A percentile compares a stretch with the other conserved stretches of the same genome.
Evolutionary conservation across 2,797 vertebrate species (phyloP).

Genomic region (Steatocranus sp.): DNA sequence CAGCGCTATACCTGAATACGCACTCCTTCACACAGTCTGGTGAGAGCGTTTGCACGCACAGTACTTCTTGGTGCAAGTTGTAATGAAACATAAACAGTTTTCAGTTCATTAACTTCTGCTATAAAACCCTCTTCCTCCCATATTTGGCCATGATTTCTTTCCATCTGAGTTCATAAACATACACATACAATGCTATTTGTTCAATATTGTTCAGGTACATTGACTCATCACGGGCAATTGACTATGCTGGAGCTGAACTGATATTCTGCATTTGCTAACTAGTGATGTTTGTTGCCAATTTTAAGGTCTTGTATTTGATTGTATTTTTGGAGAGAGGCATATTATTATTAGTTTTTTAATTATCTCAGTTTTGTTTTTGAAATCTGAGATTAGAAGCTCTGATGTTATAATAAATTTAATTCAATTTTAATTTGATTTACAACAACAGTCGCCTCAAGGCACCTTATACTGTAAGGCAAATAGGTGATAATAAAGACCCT

Average conservation of each 20-base stretch:
- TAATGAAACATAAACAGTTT: constrained; percentile 14
- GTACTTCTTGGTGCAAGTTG: constrained; percentile 28
- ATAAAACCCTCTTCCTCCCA: constrained; percentile 7
- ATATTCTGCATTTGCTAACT: not conserved
- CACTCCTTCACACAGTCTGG: not conserved
- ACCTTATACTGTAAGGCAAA: not conserved
- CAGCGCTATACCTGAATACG: not conserved
- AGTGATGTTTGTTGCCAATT: not conserved
- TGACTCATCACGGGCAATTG: not conserved
- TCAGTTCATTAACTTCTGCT: constrained; percentile 17
- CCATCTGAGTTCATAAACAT: not conserved
- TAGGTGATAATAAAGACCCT: not conserved
- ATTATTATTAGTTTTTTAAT: not conserved
- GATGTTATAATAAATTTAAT: not conserved
- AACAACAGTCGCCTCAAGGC: not conserved
- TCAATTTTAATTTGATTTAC: not conserved
- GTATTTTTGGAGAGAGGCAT: not conserved
- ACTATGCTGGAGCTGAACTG: not conserved
- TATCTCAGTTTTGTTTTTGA: not conserved
- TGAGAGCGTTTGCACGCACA: not conserved
- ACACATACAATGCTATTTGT: not conserved
- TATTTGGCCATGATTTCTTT: not conserved
- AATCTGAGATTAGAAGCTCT: not conserved
- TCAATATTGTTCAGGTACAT: not conserved
- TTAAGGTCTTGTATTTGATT: not conserved